Conservation (phyloP, 2,888 invertebrate genomes). For the Alcis repandata region DNA sequence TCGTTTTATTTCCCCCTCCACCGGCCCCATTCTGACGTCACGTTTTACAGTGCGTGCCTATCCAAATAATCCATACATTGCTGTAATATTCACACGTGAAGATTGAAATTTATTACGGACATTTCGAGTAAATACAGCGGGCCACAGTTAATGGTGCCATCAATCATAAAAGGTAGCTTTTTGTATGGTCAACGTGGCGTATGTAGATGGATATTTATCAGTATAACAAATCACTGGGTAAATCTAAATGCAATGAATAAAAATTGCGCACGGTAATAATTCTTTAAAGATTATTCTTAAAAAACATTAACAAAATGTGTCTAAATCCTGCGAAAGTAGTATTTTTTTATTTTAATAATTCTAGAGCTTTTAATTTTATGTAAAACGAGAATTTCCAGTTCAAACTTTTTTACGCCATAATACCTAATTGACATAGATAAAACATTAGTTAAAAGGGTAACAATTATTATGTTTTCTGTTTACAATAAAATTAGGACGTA, state of each 20-base stretch:
- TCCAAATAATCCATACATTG: conserved; percentile 49
- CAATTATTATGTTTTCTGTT: too few relatives aligned
- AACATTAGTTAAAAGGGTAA: too few relatives aligned
- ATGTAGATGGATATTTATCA: conserved; percentile 59
- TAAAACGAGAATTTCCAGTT: too few relatives aligned
- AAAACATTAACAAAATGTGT: background rate
- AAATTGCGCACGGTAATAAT: conserved; percentile 27
- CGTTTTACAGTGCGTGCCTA: conserved; percentile 53
- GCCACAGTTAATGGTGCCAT: conserved; percentile 56
- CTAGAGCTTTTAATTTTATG: too few relatives aligned
- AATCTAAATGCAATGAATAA: conserved; percentile 51
- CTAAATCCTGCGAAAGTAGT: too few relatives aligned
- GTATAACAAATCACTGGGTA: conserved; percentile 55
- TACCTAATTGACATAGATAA: too few relatives aligned
- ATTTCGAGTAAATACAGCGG: conserved; percentile 51
- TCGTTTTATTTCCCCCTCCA: conserved; percentile 62
- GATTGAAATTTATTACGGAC: conserved; percentile 58
- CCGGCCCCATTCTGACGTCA: conserved; percentile 52
- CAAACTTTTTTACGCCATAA: too few relatives aligned
- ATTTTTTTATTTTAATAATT: too few relatives aligned
- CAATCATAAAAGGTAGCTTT: conserved; percentile 61
- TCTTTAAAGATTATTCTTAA: conserved; percentile 25
- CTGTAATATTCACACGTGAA: conserved; percentile 27
- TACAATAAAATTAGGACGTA: too few relatives aligned
- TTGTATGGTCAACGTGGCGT: conserved; percentile 54